A percentile compares a stretch with the other conserved stretches of the same genome.
Conservation (phyloP, 2,113 vertebrate genomes). For the Gila orcuttii region DNA sequence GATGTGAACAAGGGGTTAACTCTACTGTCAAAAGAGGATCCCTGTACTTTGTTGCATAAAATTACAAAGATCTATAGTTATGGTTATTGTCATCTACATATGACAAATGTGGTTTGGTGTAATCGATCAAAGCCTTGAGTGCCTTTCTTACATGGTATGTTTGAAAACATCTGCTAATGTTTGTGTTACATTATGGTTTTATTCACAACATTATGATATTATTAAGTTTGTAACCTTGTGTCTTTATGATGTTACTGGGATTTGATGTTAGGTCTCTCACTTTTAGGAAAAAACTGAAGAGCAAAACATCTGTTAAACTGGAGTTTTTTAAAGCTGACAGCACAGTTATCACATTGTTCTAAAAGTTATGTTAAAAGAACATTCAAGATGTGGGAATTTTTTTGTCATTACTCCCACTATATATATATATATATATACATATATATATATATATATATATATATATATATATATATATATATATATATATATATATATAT, state of each 20-base stretch:
- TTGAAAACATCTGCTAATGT: not conserved
- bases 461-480: no score
- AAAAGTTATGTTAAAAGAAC: not conserved
- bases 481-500: no score
- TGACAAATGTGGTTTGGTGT: not conserved
- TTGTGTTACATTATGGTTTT: not conserved
- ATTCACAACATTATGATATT: not conserved
- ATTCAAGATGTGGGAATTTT: not conserved
- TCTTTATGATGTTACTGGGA: not conserved
- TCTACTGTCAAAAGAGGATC: not conserved
- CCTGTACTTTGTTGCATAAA: not conserved
- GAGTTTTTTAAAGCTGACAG: not conserved
- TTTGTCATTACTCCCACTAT: no score
- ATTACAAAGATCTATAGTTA: not conserved
- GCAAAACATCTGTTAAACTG: not conserved
- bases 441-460: no score
- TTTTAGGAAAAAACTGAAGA: not conserved
- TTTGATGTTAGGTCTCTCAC: not conserved
- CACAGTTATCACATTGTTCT: not conserved
- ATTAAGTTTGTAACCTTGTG: not conserved
- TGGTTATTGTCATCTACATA: not conserved
- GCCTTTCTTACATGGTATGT: not conserved
- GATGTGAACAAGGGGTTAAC: constrained; percentile 24
- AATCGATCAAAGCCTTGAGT: not conserved
- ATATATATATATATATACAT: no score